A percentile compares a stretch with the other conserved stretches of the same genome.
Evolutionary conservation across 2,797 vertebrate genomes (phyloP).

Genomic region (Glossophaga mutica): DNA sequence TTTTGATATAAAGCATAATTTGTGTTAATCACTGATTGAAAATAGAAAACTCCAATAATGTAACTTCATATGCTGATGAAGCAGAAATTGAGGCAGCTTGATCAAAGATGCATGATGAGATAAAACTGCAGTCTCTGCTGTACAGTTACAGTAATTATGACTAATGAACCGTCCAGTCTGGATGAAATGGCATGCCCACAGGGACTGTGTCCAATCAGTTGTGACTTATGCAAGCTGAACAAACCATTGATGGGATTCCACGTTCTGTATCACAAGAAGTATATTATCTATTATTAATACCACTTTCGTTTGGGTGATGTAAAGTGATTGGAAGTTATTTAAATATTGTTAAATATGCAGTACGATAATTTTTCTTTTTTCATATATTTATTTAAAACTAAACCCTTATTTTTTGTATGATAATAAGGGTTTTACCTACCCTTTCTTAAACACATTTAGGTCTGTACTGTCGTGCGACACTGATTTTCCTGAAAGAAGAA

Average conservation of each 20-base stretch:
- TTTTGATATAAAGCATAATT: constrained; percentile 77
- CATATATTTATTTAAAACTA: constrained; percentile 4
- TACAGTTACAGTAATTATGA: constrained; percentile 91
- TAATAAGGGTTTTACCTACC: constrained; percentile 31
- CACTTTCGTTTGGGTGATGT: constrained; percentile 64
- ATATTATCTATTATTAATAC: constrained; percentile 73
- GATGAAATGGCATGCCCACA: constrained; percentile 90
- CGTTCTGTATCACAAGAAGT: constrained; percentile 72
- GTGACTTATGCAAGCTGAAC: constrained; percentile 88
- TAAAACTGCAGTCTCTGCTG: constrained; percentile 88
- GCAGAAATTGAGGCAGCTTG: constrained; percentile 87
- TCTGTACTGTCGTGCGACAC: background rate
- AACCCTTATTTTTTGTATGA: background rate
- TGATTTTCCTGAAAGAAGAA: too few relatives aligned
- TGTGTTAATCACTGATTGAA: constrained; percentile 84
- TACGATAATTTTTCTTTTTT: constrained; percentile 29
- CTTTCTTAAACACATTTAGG: background rate
- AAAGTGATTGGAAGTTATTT: constrained; percentile 41
- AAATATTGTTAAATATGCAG: constrained; percentile 35
- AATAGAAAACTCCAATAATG: constrained; percentile 84
- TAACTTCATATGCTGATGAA: constrained; percentile 86
- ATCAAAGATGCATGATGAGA: constrained; percentile 89
- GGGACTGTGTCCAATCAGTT: constrained; percentile 90
- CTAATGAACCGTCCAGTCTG: constrained; percentile 96
- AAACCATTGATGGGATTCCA: constrained; percentile 83